Evolutionary conservation across 2,113 vertebrate genomes (phyloP), one percentile per base, ranked within the genome.

Genomic region (Sceloporus tristichus): DNA sequence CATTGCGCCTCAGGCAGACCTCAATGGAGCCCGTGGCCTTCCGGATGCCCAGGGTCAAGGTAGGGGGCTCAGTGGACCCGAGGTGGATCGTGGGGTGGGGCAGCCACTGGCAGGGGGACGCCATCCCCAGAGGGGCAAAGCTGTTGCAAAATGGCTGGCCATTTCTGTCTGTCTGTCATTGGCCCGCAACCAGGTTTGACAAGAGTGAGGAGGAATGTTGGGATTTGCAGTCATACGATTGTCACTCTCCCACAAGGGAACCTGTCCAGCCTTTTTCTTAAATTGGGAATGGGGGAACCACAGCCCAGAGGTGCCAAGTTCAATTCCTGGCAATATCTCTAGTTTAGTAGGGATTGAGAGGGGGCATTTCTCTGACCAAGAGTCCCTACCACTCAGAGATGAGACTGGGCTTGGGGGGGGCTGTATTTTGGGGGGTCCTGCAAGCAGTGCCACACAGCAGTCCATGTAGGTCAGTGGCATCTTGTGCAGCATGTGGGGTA

Each of bases 11-110:
- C 16, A 97, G 98, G 56, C 98, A 98, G 91, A 96, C 93, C 59
- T 95, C 97, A 89, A 92, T 99, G 2, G 98, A 99, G 90, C 98
- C 98, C 0, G 95, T 99, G 76, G 97, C 97, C 85, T 99, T 99
- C 96, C 97, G 94, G 0, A 97, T 99, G 66, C 99, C 98, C 0
- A 97, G 99, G 0, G 97, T 99, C 91, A 98, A 95, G 97, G 99
- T 99, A 91, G 94, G 0, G 0, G 21, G 5, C 11, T 25, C 48
- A n/a, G 6, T 21, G 0, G 11, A 73, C 38, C 19, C n/a, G 6
- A 2, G 1, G 66, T 4, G 23, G 1, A 18, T 42, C 9, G 27
- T 27, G 7, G 76, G 21, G 53, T 23, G 16, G 59, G 59, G 13
- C 3, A 62, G 59, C 11, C 13, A 11, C 7, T 7, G 48, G 48